Evolutionary conservation across 2,888 invertebrate species (phyloP).

Genomic region (Scaptomyza flava): DNA sequence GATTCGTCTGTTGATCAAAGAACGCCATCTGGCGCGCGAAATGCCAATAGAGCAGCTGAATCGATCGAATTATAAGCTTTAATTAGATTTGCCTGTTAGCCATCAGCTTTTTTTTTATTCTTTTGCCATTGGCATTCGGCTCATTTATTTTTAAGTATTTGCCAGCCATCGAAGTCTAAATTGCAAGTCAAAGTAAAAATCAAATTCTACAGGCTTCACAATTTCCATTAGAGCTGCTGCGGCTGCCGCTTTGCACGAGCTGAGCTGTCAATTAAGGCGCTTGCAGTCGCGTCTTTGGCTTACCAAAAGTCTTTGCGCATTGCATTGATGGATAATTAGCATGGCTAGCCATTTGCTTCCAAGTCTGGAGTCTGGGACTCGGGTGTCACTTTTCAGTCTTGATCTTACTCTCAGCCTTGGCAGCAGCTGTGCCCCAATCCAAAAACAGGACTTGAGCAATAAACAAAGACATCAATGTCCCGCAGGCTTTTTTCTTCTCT

Average conservation of each 20-base stretch:
- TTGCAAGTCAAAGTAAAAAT: constrained; percentile 9
- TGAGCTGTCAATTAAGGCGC: constrained; percentile 54
- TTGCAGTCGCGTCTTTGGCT: constrained; percentile 21
- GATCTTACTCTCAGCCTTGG: constrained; percentile 19
- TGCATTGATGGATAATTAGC: constrained; percentile 52
- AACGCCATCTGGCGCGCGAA: constrained; percentile 41
- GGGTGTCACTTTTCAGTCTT: neutral
- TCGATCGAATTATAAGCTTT: constrained; percentile 46
- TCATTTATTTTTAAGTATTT: constrained; percentile 47
- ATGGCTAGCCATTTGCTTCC: constrained; percentile 36
- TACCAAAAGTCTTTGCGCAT: constrained; percentile 21
- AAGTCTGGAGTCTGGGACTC: neutral
- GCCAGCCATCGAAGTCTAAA: constrained; percentile 24
- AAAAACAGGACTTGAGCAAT: constrained; percentile 58
- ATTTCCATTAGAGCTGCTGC: constrained; percentile 31
- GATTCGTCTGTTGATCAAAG: constrained; percentile 26
- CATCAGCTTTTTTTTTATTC: constrained; percentile 37
- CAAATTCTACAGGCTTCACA: constrained; percentile 14
- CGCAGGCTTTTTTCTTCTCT: constrained; percentile 18
- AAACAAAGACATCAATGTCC: constrained; percentile 77
- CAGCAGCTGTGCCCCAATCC: constrained; percentile 2
- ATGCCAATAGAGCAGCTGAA: constrained; percentile 8
- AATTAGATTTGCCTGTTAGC: constrained; percentile 60
- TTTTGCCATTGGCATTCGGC: constrained; percentile 43
- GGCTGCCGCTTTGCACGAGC: constrained; percentile 1